Base-by-base conservation (phyloP, 2,888 invertebrate species). In the Scaptomyza caliginosa region DNA sequence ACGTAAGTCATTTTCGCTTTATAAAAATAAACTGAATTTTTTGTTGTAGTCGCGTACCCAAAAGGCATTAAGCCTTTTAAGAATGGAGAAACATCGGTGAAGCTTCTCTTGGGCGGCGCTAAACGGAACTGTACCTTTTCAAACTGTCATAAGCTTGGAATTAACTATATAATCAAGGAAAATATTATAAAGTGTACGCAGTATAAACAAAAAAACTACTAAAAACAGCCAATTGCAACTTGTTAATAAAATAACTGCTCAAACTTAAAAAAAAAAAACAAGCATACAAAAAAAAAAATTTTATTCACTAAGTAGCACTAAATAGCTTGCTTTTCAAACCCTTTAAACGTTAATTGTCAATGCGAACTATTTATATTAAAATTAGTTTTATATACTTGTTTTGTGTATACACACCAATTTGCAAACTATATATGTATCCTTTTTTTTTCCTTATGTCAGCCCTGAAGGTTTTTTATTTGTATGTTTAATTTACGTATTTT, bases 151-250 rank as follows among this genome's bases (percentile, higher is more conserved):
- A 43, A 42, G 50, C 51, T 59, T 66, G 30, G 46, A 66, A 63
- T 56, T 55, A 56, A 71, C 65, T 65, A 50, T 54, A 55, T 73
- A 42, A 77, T 56, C 13, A 67, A 66, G 34, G 32, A 28, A 58
- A 52, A 45, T 52, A 43, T 58, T 58, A 49, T 52, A 52, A 45
- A 46, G 28, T 43, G 48, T 49, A 52, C 60, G 50, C 51, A 63
- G 42, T 55, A 58, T 38, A 21, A 57, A 67, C 36, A 42, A 30
- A 68, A 68, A 51, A 55, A 70, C 74, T 68, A 68, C 76, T 63
- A 63, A 63, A 63, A 77, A 83, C 74, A 86, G 88, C 89, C 88
- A 88, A 88, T 88, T 70, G 89, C 86, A 84, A 87, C 75, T 75
- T 62, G 69, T 66, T 60, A 50, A 70, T 70, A 73, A 50, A 28